Evolutionary conservation across 23 tunicate genomes (phyloP), one percentile per base, ranked within the genome.

Genomic region (Oikopleura dioica): DNA sequence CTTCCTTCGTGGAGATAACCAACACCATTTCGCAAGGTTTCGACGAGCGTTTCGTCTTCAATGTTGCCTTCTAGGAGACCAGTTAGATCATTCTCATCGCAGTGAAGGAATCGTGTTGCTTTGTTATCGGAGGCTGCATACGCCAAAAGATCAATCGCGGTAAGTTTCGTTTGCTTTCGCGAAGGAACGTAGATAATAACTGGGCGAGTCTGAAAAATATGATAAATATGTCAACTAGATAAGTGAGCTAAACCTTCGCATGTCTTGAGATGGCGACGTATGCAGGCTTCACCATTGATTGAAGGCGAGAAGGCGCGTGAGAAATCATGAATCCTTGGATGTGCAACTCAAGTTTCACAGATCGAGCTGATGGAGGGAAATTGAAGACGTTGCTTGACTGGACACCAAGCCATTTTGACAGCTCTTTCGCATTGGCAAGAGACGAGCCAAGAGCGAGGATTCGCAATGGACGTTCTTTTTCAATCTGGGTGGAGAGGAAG

Each of bases 401-500:
- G 38, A 91, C 82, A 1, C 97, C 97, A 31, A 91, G 78, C 97
- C 97, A 91, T 59, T 85, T 84, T 5, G 97, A 91, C n/a, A 86
- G 85, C 77, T 91, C 97, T 38, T 82, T 75, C 4, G 97, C 85
- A 69, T 91, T 91, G 1, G 97, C 97, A 59, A 91, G 76, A 1
- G 97, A 91, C 9, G 97, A 91, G 0, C 97, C 97, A 0, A 91
- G 78, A 37, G 97, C 92, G 38, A 91, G 72, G 33, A 91, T 85
- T 29, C 97, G 77, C 36, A 91, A 82, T 16, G 55, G 55, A 5
- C 16, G 9, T 59, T 82, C 76, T 78, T 88, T 82, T n/a, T 85
- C 92, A 24, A 91, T 69, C 76, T 91, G 92, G 26, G 87, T 80
- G 4, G 97, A 89, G 37, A 91, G 78, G 81, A 85, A 91, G 12